Evolutionary conservation across 2,113 vertebrate genomes (phyloP), one percentile per base, ranked within the genome.

Genomic region (Hystrix cristata): DNA sequence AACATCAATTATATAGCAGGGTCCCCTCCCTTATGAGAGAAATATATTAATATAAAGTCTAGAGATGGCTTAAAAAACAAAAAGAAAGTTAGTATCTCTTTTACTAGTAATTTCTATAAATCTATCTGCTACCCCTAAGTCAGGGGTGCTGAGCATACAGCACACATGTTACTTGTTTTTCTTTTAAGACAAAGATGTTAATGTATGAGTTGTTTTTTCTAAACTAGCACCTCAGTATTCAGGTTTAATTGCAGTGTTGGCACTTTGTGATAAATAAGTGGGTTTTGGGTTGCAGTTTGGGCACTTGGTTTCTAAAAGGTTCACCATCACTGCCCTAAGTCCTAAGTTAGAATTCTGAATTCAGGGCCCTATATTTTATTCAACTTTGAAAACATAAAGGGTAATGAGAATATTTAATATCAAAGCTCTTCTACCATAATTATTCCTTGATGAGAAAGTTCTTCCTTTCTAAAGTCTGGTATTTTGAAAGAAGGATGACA

Each of bases 381-480:
- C 4, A 82, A 69, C 90, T 84, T 92, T 90, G 7, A 78, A 74
- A 79, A 55, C 82, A 71, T 84, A 90, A 94, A 87, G 16, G 31
- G 48, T 72, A 88, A 76, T 48, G 14, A 69, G 38, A 96, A 67
- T 10, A 90, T 86, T 91, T 84, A 87, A 82, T 71, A 6, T 57
- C 69, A 51, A 85, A 27, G 29, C 48, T 67, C 87, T 94, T 65
- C 71, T 3, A 81, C 43, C 15, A 0, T 85, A 89, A 85, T 6
- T 82, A 89, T 21, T 82, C 7, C 72, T 83, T 88, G 23, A 31
- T 67, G 34, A 87, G 34, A 55, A 95, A 48, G 53, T 67, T 72
- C 43, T 95, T 87, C n/a, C 74, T 67, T 97, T 95, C 57, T 94
- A 90, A 91, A 87, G 31, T 81, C 90, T 60, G 34, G 29, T 25